A percentile compares a stretch with the other conserved stretches of the same genome.
Conservation (phyloP, 92 coral and sea anemone genomes). For the Palythoa grandiflora region DNA sequence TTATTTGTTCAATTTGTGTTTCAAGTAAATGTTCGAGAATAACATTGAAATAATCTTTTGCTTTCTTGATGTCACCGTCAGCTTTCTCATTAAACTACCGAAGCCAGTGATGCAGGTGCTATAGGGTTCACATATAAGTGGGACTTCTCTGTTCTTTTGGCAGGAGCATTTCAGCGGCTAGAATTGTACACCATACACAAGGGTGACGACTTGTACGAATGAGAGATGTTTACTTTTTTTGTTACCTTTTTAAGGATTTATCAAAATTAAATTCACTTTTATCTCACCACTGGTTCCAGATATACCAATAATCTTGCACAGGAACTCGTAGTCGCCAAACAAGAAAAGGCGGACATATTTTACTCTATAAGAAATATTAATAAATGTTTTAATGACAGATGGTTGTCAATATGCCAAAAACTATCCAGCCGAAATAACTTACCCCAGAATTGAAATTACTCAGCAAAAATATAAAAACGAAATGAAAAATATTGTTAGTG, state of each 20-base stretch:
- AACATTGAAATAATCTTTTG: constrained; percentile 18
- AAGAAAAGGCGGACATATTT: neutral
- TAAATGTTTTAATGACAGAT: neutral
- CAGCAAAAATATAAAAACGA: neutral
- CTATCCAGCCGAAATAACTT: no score
- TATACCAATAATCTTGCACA: constrained; percentile 25
- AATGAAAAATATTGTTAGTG: neutral
- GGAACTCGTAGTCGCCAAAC: constrained; percentile 10
- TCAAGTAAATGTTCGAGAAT: constrained; percentile 27
- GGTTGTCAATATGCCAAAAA: no score
- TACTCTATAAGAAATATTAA: neutral
- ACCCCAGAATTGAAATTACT: neutral
- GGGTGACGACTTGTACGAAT: neutral
- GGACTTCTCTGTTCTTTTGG: constrained; percentile 30
- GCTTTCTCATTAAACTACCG: neutral
- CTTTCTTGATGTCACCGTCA: constrained; percentile 33
- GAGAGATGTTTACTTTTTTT: no score
- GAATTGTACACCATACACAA: constrained; percentile 11
- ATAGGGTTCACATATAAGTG: neutral
- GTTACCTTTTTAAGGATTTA: no score
- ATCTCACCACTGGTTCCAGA: constrained; percentile 19
- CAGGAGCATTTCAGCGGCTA: neutral
- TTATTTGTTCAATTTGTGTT: constrained; percentile 32
- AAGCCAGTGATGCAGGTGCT: constrained; percentile 17
- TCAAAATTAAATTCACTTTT: no score